A percentile compares a stretch with the other conserved stretches of the same genome.
Evolutionary conservation across 2,797 vertebrate species (phyloP).

Genomic region (Champsocephalus gunnari): DNA sequence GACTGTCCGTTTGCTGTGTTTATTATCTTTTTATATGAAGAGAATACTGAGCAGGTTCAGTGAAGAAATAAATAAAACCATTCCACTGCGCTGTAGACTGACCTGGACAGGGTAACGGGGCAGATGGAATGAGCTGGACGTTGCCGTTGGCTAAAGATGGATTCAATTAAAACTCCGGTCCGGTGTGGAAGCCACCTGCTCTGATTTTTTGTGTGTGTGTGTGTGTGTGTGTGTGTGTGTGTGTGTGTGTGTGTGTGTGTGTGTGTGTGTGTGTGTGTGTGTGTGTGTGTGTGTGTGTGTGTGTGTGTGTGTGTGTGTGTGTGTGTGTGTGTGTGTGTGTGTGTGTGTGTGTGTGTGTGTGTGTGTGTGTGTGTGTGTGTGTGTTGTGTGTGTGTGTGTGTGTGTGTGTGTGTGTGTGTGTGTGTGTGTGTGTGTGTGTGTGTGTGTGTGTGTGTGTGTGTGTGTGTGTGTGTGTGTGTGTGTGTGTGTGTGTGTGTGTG

Average conservation of each 20-base stretch:
- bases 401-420: not conserved
- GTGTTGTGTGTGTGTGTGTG: slow-evolving; percentile 11
- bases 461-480: too few relatives aligned
- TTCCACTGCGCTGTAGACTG: not conserved
- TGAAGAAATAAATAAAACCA: not conserved
- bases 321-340: too few relatives aligned
- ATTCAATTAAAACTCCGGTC: slow-evolving; percentile 55
- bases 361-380: slow-evolving; percentile 7
- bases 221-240: slow-evolving; percentile 21
- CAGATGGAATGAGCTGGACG: slow-evolving; percentile 24
- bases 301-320: too few relatives aligned
- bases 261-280: too few relatives aligned
- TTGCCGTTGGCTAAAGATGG: slow-evolving; percentile 50
- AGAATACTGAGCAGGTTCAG: not conserved
- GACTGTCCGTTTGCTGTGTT: not conserved
- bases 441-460: too few relatives aligned
- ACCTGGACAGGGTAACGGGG: slow-evolving; percentile 2
- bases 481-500: too few relatives aligned
- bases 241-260: not conserved
- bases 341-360: slow-evolving; percentile 31
- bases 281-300: too few relatives aligned
- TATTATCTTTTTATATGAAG: not conserved
- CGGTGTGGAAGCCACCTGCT: slow-evolving; percentile 62
- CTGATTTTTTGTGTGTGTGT: slow-evolving; percentile 42
- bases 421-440: not conserved